A percentile compares a stretch with the other conserved stretches of the same genome.
Evolutionary conservation across 2,113 vertebrate species (phyloP).

Genomic region (Lycaon pictus): DNA sequence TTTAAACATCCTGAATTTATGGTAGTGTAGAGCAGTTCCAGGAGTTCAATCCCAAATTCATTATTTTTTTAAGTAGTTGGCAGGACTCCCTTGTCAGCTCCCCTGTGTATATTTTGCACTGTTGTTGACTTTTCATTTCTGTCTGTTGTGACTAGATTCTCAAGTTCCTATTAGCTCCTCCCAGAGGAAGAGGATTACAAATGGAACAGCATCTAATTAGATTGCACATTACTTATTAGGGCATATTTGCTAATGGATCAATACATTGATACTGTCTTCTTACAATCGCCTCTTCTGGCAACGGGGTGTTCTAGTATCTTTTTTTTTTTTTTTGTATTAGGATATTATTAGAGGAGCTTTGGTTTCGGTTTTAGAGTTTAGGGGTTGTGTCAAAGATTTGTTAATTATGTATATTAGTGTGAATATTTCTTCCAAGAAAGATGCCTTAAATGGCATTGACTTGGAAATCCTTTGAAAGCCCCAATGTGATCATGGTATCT

Average conservation of each 20-base stretch:
- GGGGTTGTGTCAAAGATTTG: not conserved
- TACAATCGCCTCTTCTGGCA: not conserved
- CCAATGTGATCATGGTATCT: too few species aligned
- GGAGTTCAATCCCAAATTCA: not conserved
- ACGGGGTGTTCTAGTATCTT: not conserved
- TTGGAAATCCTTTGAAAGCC: not conserved
- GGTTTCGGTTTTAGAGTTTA: not conserved
- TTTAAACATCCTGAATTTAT: not conserved
- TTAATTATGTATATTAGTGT: not conserved
- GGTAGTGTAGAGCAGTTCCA: not conserved
- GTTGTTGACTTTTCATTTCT: not conserved
- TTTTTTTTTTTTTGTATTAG: not conserved
- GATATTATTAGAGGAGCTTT: not conserved
- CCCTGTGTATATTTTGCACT: not conserved
- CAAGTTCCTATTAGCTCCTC: not conserved
- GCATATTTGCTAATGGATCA: not conserved
- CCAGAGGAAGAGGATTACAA: not conserved
- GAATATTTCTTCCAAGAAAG: not conserved
- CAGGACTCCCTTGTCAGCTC: not conserved
- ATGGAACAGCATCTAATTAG: not conserved
- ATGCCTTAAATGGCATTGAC: not conserved
- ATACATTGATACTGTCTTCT: not conserved
- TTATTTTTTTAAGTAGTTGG: not conserved
- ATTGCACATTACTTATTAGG: not conserved
- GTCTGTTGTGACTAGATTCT: not conserved